Percentiles rank a stretch among this genome's conserved stretches.
Evolutionary conservation across 2,888 invertebrate genomes (phyloP).

Genomic region (Pocota personata): DNA sequence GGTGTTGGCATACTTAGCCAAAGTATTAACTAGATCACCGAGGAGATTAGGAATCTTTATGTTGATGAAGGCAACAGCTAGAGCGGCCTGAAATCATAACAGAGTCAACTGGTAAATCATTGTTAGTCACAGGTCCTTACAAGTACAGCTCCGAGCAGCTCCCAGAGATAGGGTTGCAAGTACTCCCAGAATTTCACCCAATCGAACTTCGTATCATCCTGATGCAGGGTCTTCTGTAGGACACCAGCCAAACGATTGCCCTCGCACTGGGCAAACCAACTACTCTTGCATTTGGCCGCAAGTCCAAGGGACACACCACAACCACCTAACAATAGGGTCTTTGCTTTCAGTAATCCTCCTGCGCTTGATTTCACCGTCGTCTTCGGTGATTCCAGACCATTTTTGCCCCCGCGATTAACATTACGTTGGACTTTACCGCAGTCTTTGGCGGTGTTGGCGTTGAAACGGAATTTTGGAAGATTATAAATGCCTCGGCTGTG

Average conservation of each 20-base stretch:
- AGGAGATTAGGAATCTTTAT: slow-evolving; percentile 94
- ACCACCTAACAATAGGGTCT: slow-evolving; percentile 77
- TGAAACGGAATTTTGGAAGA: slow-evolving; percentile 65
- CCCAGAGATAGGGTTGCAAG: slow-evolving; percentile 90
- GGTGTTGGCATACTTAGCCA: slow-evolving; percentile 85
- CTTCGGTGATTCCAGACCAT: slow-evolving; percentile 12
- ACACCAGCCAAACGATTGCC: slow-evolving; percentile 79
- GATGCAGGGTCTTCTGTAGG: slow-evolving; percentile 79
- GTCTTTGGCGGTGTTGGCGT: slow-evolving; percentile 68
- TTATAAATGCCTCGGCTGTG: slow-evolving; percentile 68
- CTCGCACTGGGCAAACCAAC: slow-evolving; percentile 78
- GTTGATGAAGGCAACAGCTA: slow-evolving; percentile 93
- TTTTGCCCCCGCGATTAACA: slow-evolving; percentile 27
- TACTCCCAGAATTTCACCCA: slow-evolving; percentile 90
- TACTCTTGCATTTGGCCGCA: slow-evolving; percentile 75
- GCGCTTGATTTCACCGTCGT: slow-evolving; percentile 2
- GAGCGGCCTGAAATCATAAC: slow-evolving; percentile 88
- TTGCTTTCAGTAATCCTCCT: slow-evolving; percentile 68
- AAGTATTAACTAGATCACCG: slow-evolving; percentile 91
- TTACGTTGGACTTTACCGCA: slow-evolving; percentile 53
- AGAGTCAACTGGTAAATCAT: not conserved
- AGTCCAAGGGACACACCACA: slow-evolving; percentile 78
- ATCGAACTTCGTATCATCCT: slow-evolving; percentile 87
- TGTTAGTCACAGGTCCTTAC: slow-evolving; percentile 83
- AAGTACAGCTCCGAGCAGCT: slow-evolving; percentile 89